Evolutionary conservation across 1,140 invertebrate species (phyloP), one percentile per base, ranked within the genome.

Genomic region (Periplaneta americana): DNA sequence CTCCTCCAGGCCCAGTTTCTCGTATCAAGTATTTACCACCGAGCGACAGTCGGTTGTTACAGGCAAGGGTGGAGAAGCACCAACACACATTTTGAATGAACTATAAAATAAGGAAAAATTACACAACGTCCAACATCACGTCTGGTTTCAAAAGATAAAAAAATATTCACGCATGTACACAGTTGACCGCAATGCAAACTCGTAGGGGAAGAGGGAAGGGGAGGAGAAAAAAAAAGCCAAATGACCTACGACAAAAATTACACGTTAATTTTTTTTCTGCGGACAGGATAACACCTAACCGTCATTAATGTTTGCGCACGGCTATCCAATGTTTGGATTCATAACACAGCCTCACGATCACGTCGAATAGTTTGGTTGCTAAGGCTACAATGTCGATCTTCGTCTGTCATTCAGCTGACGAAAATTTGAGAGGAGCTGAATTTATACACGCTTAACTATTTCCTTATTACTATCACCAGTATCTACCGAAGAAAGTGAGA

Each of bases 81-180:
- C 13, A 66, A 28, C 48, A 66, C n/a, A 66, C 48, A 28, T 66
- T 66, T 1, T 66, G 48, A 66, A 28, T 66, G 48, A n/a, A n/a
- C 22, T 34, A 78, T 78, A 78, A 78, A 78, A 39, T 39, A 78
- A 39, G 76, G n/a, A 78, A 36, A 78, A 78, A 39, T 78, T 78
- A 39, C 76, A 78, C n/a, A 36, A 22, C 17, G 6, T 22, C 76
- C 35, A 31, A 28, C 35, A 34, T 36, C 76, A 78, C n/a, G 76
- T 39, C 76, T 78, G 76, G 76, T 39, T 78, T 78, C 76, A 37
- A 32, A 39, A 78, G 76, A 78, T 78, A 78, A 78, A 78, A 78
- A 78, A 15, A 78, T 48, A 48, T 48, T 48, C 39, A 48, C 39
- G 48, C 13, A 8, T 28, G 48, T 66, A 66, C n/a, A 66, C 28